phyloP scores from a whole-genome alignment of 1,140 invertebrate species.

The Anastrepha ludens region DNA sequence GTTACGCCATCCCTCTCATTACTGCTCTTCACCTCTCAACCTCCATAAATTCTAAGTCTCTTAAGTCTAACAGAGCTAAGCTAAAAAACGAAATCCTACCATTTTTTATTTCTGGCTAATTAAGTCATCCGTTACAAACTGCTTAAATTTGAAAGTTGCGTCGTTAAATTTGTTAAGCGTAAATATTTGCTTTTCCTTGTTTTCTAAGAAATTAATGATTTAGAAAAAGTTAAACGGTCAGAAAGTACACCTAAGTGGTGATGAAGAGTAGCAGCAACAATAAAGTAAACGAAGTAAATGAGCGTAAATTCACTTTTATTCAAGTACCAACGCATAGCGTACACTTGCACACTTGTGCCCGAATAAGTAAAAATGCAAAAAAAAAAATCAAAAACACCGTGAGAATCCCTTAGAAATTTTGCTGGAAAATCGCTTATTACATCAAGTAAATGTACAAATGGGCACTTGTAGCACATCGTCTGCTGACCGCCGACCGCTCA shows the following conservation, averaged over 20 bases:
- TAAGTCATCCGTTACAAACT: not conserved
- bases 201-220: not conserved
- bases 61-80: too few relatives aligned
- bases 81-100: too few relatives aligned
- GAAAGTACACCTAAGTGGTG: not conserved
- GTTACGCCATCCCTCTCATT: too few relatives aligned
- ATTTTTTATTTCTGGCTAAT: not conserved
- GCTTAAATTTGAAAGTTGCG: not conserved
- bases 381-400: constrained; percentile 16
- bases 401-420: constrained; percentile 5
- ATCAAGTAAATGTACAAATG: constrained; percentile 25
- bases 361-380: not conserved
- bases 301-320: constrained; percentile 4
- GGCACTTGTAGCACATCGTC: not conserved
- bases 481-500: not conserved
- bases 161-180: not conserved
- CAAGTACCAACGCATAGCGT: not conserved
- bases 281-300: constrained; percentile 4
- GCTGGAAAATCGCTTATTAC: constrained; percentile 45
- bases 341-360: not conserved
- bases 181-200: not conserved
- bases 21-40: too few relatives aligned
- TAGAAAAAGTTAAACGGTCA: not conserved
- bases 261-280: not conserved
- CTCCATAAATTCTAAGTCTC: too few relatives aligned